Evolutionary conservation across 2,797 vertebrate genomes (phyloP).

Genomic region (Notoglanidium macrostoma): DNA sequence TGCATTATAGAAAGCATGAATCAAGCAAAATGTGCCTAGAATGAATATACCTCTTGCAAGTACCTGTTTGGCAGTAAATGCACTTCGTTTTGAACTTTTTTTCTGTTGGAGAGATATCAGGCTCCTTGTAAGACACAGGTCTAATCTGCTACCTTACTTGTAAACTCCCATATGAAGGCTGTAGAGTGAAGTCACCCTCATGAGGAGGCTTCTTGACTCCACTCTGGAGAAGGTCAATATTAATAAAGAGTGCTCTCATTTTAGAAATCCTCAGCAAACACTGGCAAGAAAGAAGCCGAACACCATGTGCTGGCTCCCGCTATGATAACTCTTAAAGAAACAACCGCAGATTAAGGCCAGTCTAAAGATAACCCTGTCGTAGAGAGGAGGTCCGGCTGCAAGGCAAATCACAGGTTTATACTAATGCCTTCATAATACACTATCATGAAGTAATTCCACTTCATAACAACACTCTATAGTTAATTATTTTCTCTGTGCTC

Average conservation of each 20-base stretch:
- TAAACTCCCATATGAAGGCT: background rate
- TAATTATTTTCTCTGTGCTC: background rate
- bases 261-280: constrained; percentile 26
- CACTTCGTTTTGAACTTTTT: background rate
- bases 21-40: background rate
- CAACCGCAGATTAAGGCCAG: background rate
- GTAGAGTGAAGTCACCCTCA: background rate
- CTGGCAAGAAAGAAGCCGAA: constrained; percentile 3
- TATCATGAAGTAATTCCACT: background rate
- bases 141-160: background rate
- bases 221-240: constrained; percentile 35
- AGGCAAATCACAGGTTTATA: background rate
- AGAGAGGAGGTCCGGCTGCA: background rate
- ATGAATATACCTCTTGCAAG: background rate
- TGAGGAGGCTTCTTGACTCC: constrained; percentile 6
- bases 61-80: background rate
- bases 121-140: background rate
- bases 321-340: constrained; percentile 25
- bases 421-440: background rate
- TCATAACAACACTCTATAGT: background rate
- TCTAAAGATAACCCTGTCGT: background rate
- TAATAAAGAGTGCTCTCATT: constrained; percentile 14
- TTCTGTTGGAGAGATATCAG: background rate
- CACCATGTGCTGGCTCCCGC: too few relatives aligned
- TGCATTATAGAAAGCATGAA: background rate